phyloP scores from a whole-genome alignment of 2,113 vertebrate species.

The Sapajus apella region DNA sequence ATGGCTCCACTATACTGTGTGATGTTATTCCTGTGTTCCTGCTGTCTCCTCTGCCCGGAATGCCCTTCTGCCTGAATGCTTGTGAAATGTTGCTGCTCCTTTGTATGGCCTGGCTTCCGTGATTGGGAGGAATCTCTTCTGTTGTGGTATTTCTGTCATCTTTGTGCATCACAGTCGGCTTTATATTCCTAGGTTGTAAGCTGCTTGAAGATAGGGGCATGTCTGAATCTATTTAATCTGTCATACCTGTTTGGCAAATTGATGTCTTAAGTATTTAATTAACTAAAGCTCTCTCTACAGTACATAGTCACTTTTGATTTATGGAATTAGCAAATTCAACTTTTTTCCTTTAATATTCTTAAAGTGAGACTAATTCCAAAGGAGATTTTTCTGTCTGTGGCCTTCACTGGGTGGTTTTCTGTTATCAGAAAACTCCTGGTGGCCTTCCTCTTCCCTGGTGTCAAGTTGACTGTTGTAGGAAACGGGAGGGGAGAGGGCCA shows the following conservation, averaged over 20 bases:
- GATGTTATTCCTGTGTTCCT: background rate
- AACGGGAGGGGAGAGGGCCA: background rate
- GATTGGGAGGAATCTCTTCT: background rate
- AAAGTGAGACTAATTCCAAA: conserved; percentile 12
- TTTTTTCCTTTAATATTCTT: conserved; percentile 6
- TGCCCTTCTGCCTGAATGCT: background rate
- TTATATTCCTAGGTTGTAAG: background rate
- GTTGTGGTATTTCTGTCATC: background rate
- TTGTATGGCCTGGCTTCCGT: background rate
- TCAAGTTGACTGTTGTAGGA: background rate
- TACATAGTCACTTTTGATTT: background rate
- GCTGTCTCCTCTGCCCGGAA: background rate
- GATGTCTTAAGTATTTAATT: conserved; percentile 2
- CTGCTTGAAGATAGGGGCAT: background rate
- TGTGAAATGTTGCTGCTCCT: background rate
- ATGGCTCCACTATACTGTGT: background rate
- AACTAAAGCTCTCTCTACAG: background rate
- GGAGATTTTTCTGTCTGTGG: background rate
- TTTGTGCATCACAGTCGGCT: background rate
- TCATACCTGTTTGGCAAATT: background rate
- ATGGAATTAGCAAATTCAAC: background rate
- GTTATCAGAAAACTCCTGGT: background rate
- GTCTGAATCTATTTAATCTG: background rate
- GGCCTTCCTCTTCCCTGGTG: background rate
- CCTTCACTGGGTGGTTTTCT: background rate